Conservation (phyloP, 2,888 invertebrate species). For the Malachius bipustulatus region DNA sequence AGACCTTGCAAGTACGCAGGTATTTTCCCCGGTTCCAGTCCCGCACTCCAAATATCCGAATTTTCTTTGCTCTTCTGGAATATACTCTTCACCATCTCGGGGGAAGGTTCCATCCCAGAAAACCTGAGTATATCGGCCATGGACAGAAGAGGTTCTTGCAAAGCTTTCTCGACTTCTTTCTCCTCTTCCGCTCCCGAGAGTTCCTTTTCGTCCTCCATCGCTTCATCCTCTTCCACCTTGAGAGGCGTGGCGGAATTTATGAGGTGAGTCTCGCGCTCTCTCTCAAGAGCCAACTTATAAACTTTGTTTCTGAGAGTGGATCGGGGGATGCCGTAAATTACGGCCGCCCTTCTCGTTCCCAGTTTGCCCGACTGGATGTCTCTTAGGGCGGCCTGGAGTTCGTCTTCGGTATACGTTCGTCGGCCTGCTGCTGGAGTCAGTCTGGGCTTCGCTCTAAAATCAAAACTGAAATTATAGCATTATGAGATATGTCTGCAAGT, state of each 20-base stretch:
- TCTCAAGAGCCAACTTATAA: constrained; percentile 67
- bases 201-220: constrained; percentile 47
- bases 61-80: constrained; percentile 39
- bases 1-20: constrained; percentile 41
- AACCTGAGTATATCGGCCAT: constrained; percentile 48
- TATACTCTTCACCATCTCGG: constrained; percentile 42
- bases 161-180: constrained; percentile 47
- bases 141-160: constrained; percentile 44
- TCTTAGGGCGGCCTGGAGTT: constrained; percentile 83
- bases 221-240: constrained; percentile 40
- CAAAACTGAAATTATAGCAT: constrained; percentile 38
- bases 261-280: constrained; percentile 53
- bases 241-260: constrained; percentile 28
- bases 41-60: constrained; percentile 34
- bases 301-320: constrained; percentile 95
- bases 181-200: constrained; percentile 47
- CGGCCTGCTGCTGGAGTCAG: constrained; percentile 53
- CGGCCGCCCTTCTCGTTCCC: constrained; percentile 86
- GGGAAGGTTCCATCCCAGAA: constrained; percentile 40
- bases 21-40: constrained; percentile 34
- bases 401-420: constrained; percentile 89
- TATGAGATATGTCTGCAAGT: not conserved
- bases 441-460: constrained; percentile 56
- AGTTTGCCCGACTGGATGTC: constrained; percentile 89
- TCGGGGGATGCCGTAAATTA: constrained; percentile 91